These are phyloP conservation scores for Neoaliturus tenellus DNA, from an alignment of 2,888 invertebrate genomes.

Conservation along the genomic window DNA sequence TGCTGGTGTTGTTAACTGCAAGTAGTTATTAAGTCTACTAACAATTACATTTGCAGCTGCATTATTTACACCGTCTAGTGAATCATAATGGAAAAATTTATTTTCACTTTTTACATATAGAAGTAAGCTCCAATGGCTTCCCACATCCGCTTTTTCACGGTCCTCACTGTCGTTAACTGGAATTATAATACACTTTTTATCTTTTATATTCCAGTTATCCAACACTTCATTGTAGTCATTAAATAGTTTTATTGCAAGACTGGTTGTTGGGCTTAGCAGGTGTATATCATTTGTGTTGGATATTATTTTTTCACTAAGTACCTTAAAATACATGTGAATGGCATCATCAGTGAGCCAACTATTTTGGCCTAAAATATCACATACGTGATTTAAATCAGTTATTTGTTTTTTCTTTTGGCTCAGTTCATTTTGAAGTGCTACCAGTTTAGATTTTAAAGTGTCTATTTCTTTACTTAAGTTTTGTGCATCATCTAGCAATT, in stretches of 20 bases:
- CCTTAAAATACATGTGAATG: background rate
- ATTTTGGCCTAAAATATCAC: background rate
- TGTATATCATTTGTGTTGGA: background rate
- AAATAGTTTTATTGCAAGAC: background rate
- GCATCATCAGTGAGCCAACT: constrained; percentile 7
- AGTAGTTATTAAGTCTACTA: background rate
- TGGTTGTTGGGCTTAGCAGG: background rate
- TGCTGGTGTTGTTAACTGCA: background rate
- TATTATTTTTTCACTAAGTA: background rate
- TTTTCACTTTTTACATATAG: too few relatives aligned
- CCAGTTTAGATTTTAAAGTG: background rate
- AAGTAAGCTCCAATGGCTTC: too few relatives aligned
- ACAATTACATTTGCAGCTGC: background rate
- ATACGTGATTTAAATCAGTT: background rate
- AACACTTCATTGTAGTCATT: background rate
- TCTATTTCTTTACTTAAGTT: background rate
- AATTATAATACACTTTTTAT: background rate
- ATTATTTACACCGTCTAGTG: background rate
- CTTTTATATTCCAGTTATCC: constrained; percentile 1
- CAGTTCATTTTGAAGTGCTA: background rate
- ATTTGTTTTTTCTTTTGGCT: background rate
- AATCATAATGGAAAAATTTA: background rate
- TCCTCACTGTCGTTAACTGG: background rate
- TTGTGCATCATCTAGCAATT: too few relatives aligned
- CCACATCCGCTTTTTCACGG: too few relatives aligned